Percentiles rank a stretch among this genome's conserved stretches.
phyloP scores from a whole-genome alignment of 2,888 invertebrate species.

The Zaprionus bogoriensis region DNA sequence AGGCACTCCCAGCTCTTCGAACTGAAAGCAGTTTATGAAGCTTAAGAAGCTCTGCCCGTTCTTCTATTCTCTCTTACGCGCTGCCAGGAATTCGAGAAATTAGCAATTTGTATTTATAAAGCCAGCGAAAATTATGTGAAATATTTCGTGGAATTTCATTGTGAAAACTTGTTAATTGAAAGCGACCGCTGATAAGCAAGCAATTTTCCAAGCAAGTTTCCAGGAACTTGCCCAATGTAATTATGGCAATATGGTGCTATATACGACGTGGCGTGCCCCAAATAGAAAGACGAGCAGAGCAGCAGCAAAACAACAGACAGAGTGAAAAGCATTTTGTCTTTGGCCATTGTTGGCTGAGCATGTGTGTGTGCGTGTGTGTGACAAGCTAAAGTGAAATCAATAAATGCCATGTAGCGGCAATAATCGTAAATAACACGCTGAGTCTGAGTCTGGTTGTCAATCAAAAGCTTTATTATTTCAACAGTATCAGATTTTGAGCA shows the following conservation, averaged over 20 bases:
- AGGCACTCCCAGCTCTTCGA: too few relatives aligned
- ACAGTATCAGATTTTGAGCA: constrained; percentile 22
- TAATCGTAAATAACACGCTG: constrained; percentile 68
- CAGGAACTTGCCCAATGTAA: constrained; percentile 8
- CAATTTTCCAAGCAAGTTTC: neutral
- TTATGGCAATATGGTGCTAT: constrained; percentile 7
- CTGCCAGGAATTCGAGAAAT: too few relatives aligned
- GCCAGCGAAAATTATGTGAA: neutral
- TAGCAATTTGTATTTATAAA: neutral
- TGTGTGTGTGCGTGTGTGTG: constrained; percentile 19
- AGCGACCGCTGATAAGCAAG: neutral
- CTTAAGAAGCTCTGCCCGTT: too few relatives aligned
- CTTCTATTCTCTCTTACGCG: too few relatives aligned
- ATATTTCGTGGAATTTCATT: constrained; percentile 1
- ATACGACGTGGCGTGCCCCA: constrained; percentile 27
- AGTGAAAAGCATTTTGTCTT: constrained; percentile 14
- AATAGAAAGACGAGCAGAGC: constrained; percentile 21
- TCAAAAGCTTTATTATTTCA: constrained; percentile 66
- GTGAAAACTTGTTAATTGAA: constrained; percentile 12
- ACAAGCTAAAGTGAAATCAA: constrained; percentile 46
- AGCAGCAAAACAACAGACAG: constrained; percentile 25
- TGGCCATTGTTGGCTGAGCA: neutral
- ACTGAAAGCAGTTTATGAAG: too few relatives aligned
- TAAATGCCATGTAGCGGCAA: constrained; percentile 55
- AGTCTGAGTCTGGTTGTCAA: constrained; percentile 51